These are phyloP conservation scores for Larimichthys crocea DNA, from an alignment of 2,113 vertebrate genomes.

Conservation along the genomic window DNA sequence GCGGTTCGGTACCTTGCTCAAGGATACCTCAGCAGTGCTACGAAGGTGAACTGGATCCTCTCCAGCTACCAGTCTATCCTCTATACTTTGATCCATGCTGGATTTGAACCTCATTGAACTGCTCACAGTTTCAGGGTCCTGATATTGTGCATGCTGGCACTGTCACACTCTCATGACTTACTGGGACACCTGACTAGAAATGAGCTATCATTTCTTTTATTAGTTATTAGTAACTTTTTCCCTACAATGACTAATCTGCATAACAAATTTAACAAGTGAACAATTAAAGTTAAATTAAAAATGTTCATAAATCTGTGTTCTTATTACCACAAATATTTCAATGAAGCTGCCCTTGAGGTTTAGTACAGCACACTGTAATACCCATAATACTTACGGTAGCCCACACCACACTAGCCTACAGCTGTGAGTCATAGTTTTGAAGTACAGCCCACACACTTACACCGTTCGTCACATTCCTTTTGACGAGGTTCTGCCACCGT, in stretches of 20 bases:
- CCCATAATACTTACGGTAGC: conserved; percentile 4
- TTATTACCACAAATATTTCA: not conserved
- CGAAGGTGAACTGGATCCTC: no score
- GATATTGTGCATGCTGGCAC: not conserved
- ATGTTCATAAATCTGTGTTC: not conserved
- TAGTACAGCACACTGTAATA: not conserved
- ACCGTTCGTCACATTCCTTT: conserved; percentile 20
- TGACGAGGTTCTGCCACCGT: conserved; percentile 16
- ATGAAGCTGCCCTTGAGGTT: not conserved
- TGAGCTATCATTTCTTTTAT: not conserved
- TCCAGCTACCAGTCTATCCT: no score
- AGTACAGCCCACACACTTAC: conserved; percentile 48
- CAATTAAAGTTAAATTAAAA: not conserved
- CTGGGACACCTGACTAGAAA: not conserved
- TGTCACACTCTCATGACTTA: not conserved
- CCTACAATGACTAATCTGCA: not conserved
- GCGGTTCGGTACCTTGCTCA: no score
- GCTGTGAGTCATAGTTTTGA: conserved; percentile 63
- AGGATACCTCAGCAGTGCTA: no score
- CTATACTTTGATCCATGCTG: no score
- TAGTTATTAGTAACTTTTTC: not conserved
- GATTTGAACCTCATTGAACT: not conserved
- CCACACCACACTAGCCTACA: conserved; percentile 29
- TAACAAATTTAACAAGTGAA: not conserved
- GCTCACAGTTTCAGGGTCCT: not conserved